Evolutionary conservation across 2,888 invertebrate genomes (phyloP).

Genomic region (Drosophila paucipuncta): DNA sequence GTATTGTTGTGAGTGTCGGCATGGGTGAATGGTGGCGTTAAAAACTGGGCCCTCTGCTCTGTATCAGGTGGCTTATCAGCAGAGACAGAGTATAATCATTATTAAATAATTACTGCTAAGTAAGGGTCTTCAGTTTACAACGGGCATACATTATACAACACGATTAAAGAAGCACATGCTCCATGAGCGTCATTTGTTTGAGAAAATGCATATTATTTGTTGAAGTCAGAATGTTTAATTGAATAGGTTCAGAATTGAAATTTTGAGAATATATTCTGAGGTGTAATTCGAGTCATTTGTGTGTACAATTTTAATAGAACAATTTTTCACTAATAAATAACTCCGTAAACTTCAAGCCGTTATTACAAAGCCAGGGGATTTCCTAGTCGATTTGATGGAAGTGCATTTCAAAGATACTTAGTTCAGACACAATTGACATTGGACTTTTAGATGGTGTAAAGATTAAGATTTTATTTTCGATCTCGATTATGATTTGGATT

Average conservation of each 20-base stretch:
- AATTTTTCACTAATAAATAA: not conserved
- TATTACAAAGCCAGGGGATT: not conserved
- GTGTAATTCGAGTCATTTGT: not conserved
- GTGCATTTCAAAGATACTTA: not conserved
- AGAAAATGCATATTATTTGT: not conserved
- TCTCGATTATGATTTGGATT: conserved; percentile 5
- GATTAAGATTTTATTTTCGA: conserved; percentile 5
- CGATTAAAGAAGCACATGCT: conserved; percentile 19
- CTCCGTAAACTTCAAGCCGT: not conserved
- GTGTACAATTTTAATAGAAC: not conserved
- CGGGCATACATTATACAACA: conserved; percentile 27
- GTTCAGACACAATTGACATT: not conserved
- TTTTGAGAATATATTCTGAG: not conserved
- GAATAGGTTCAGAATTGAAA: not conserved
- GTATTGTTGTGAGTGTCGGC: conserved; percentile 40
- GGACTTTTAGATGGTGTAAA: not conserved
- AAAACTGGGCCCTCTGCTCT: conserved; percentile 24
- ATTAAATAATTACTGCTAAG: conserved; percentile 67
- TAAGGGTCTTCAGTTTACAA: conserved; percentile 52
- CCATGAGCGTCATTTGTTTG: conserved; percentile 2
- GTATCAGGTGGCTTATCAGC: conserved; percentile 60
- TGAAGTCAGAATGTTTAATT: not conserved
- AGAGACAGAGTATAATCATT: conserved; percentile 45
- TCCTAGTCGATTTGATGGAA: not conserved
- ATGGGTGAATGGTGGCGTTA: conserved; percentile 29